Evolutionary conservation across 2,113 vertebrate species (phyloP), one percentile per base, ranked within the genome.

Genomic region (Rhegmatorhina hoffmannsi): DNA sequence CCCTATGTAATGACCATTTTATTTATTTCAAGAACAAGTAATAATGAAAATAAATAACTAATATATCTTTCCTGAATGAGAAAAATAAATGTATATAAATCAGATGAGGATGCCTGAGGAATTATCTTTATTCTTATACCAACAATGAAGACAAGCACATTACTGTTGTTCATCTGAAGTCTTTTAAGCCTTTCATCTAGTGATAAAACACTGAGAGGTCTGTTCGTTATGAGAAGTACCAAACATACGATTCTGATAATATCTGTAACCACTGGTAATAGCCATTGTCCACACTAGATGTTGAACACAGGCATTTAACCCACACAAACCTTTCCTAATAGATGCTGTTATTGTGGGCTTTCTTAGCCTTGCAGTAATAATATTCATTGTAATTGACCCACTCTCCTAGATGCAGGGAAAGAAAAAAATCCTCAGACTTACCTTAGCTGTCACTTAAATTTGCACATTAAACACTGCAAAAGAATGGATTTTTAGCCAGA

Each of bases 391-490:
- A 93, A 96, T 76, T 93, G 83, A 96, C 83, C 68, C 56, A 62
- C 33, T 83, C 21, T 83, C 55, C 84, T 81, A 60, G 73, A 86
- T 70, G 34, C 19, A 72, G 24, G 26, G 44, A 36, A 87, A 66
- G 15, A 72, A 94, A 76, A 77, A 90, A 26, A 64, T 68, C 59
- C 78, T 55, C 49, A 53, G 23, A 46, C 49, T 73, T 96, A 67
- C 75, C 66, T 93, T 95, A 88, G 23, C 64, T 92, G 82, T 83
- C 78, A 88, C 83, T 96, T 90, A 81, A 76, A 76, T 43, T 70
- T 90, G 43, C 66, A 86, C 69, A 81, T 29, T 73, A 82, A 95
- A 62, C 66, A 43, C 31, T 70, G 40, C 20, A 52, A 76, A 90
- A 95, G 81, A 66, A 66, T 84, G 78, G 29, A 63, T 96, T 82